phyloP scores from a whole-genome alignment of 2,888 invertebrate species.

The Eristalinus aeneus region DNA sequence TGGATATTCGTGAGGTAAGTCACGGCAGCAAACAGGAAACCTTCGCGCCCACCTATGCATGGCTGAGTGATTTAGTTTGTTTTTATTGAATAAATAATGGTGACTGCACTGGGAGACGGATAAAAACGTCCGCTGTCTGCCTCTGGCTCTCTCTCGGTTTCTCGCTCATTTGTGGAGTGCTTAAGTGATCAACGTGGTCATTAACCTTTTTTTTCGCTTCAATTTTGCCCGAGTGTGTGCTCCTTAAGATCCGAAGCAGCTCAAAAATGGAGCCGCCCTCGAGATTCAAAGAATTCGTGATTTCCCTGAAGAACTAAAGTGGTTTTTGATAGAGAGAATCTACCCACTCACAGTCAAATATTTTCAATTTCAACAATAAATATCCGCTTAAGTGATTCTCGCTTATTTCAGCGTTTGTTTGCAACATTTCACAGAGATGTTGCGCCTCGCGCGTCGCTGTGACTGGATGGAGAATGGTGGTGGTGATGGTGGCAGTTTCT shows the following conservation, averaged over 20 bases:
- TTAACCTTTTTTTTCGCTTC: slow-evolving; percentile 47
- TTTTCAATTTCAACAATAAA: slow-evolving; percentile 45
- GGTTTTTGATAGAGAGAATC: neutral
- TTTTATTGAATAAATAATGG: slow-evolving; percentile 63
- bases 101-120: slow-evolving; percentile 56
- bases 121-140: slow-evolving; percentile 6
- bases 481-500: slow-evolving; percentile 6
- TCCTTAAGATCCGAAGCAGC: slow-evolving; percentile 17
- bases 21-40: slow-evolving; percentile 17
- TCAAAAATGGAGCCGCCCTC: slow-evolving; percentile 50
- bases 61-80: slow-evolving; percentile 53
- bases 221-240: slow-evolving; percentile 20
- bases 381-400: slow-evolving; percentile 56
- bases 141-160: neutral
- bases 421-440: slow-evolving; percentile 37
- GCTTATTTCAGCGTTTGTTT: slow-evolving; percentile 6
- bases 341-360: slow-evolving; percentile 18
- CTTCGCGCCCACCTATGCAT: slow-evolving; percentile 21
- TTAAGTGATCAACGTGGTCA: slow-evolving; percentile 39
- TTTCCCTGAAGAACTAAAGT: slow-evolving; percentile 25
- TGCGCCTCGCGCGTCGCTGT: neutral
- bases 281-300: slow-evolving; percentile 21
- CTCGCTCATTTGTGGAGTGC: neutral
- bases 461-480: neutral
- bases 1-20: slow-evolving; percentile 61